Percentiles rank a stretch among this genome's conserved stretches.
phyloP scores from a whole-genome alignment of 2,797 vertebrate species.

The Silurus aristotelis region DNA sequence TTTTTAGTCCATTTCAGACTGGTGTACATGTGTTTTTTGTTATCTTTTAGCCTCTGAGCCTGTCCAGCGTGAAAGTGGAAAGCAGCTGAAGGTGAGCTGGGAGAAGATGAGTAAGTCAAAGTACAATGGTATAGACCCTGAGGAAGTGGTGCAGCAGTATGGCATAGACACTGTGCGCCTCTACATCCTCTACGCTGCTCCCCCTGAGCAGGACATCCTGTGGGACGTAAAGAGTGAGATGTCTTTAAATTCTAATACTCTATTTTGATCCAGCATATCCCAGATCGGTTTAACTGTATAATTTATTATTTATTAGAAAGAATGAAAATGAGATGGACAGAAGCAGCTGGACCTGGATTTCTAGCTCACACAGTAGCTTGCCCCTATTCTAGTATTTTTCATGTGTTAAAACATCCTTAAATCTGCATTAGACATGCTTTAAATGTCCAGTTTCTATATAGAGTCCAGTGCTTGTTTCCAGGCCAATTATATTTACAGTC shows the following conservation, averaged over 20 bases:
- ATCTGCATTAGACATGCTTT: not conserved
- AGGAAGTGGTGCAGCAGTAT: constrained; percentile 82
- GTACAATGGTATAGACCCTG: constrained; percentile 91
- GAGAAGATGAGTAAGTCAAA: constrained; percentile 99
- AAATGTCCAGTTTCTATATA: not conserved
- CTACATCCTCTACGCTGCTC: constrained; percentile 88
- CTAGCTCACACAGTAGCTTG: no score
- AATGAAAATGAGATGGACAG: not conserved
- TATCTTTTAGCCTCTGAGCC: constrained; percentile 76
- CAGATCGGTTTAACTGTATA: not conserved
- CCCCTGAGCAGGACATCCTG: constrained; percentile 93
- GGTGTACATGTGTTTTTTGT: not conserved
- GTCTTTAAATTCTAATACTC: not conserved
- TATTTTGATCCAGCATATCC: not conserved
- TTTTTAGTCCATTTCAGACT: not conserved
- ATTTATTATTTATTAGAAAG: not conserved
- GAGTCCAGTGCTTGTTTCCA: not conserved
- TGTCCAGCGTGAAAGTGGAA: constrained; percentile 69
- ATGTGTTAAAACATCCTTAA: not conserved
- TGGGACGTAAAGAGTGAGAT: constrained; percentile 93
- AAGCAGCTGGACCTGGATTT: not conserved
- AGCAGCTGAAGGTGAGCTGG: constrained; percentile 82
- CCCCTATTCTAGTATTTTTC: not conserved
- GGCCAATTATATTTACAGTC: not conserved
- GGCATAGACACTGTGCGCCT: constrained; percentile 90